Evolutionary conservation across 2,113 vertebrate genomes (phyloP).

Genomic region (Antechinus stuartii): DNA sequence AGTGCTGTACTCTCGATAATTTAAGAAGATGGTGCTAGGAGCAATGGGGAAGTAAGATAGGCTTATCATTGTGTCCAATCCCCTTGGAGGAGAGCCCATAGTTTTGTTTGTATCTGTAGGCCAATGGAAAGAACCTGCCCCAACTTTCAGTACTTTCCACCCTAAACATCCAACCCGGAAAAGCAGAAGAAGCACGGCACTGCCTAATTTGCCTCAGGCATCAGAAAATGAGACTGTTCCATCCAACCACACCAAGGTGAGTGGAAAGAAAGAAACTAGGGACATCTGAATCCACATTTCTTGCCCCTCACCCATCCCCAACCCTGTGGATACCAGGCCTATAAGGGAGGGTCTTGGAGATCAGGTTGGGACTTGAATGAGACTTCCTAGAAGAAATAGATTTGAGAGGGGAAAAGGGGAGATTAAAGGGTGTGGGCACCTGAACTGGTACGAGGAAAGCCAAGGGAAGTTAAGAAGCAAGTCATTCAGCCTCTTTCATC

Average conservation of each 20-base stretch:
- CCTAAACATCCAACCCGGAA: not conserved
- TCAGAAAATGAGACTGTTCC: not conserved
- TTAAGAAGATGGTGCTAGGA: not conserved
- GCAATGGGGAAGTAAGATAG: not conserved
- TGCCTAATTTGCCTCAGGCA: not conserved
- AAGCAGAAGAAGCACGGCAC: not conserved
- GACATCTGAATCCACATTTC: not conserved
- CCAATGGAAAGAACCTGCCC: not conserved
- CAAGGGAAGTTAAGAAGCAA: not conserved
- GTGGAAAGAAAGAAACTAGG: slow-evolving; percentile 1
- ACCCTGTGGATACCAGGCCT: not conserved
- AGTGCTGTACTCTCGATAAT: not conserved
- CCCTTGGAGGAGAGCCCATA: not conserved
- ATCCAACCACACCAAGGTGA: slow-evolving; percentile 12
- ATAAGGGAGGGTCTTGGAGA: not conserved
- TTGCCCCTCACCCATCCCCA: not conserved
- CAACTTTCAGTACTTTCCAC: slow-evolving; percentile 67
- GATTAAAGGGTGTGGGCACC: not conserved
- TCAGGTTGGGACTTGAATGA: not conserved
- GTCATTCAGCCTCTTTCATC: not conserved
- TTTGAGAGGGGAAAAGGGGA: not conserved
- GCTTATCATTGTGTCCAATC: not conserved
- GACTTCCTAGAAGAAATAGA: not conserved
- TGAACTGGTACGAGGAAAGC: not conserved
- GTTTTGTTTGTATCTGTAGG: slow-evolving; percentile 52